These are phyloP conservation scores for Zoroaster sp. DNA, from an alignment of 53 echinoderm and acorn worm species.

Conservation along the genomic window DNA sequence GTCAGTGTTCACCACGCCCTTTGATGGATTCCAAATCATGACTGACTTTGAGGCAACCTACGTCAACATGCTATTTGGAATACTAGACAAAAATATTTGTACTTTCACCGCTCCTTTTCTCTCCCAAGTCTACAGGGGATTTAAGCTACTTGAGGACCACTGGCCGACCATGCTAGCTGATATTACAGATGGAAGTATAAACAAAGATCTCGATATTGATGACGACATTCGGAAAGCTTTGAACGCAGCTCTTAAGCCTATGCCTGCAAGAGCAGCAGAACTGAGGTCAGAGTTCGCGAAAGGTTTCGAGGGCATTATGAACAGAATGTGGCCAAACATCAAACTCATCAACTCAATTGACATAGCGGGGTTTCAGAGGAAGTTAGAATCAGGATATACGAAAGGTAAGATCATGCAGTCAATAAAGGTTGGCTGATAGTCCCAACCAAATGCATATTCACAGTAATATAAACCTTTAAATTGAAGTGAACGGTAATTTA, in stretches of 20 bases:
- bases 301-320: constrained; percentile 71
- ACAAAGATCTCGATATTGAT: constrained; percentile 19
- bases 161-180: constrained; percentile 39
- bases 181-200: constrained; percentile 2
- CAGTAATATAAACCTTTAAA: too few relatives aligned
- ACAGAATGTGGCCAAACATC: constrained; percentile 77
- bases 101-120: not conserved
- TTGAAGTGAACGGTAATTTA: too few relatives aligned
- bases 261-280: constrained; percentile 67
- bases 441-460: too few relatives aligned
- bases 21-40: constrained; percentile 2
- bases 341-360: constrained; percentile 65
- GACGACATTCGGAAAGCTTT: constrained; percentile 32
- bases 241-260: constrained; percentile 20
- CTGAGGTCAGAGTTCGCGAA: constrained; percentile 63
- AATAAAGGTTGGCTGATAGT: too few relatives aligned
- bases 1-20: not conserved
- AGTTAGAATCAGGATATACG: constrained; percentile 41
- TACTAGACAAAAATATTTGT: constrained; percentile 4
- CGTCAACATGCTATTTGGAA: constrained; percentile 14
- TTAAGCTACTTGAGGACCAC: constrained; percentile 41
- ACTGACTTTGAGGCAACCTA: constrained; percentile 41
- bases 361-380: constrained; percentile 2
- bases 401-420: too few relatives aligned
- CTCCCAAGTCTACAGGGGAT: not conserved